Percentiles rank a stretch among this genome's conserved stretches.
These are phyloP conservation scores for Microcebus ravelobensis DNA, from an alignment of 2,113 vertebrate species.

Conservation along the genomic window DNA sequence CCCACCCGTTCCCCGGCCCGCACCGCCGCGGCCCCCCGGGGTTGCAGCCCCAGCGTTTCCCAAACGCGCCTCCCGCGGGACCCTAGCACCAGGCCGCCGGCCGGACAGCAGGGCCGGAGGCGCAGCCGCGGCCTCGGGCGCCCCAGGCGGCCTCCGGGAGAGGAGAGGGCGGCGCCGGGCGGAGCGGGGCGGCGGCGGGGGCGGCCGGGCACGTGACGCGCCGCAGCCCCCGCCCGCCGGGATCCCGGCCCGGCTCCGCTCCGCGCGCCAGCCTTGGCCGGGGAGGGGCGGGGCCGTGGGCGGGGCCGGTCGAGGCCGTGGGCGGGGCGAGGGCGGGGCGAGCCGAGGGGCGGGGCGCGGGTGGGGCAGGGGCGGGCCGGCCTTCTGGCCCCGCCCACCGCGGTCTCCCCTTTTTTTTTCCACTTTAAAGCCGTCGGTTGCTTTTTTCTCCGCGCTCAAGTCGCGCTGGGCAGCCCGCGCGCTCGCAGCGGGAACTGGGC, in stretches of 20 bases:
- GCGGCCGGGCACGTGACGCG: background rate
- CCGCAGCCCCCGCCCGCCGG: background rate
- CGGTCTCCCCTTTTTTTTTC: background rate
- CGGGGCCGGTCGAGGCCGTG: background rate
- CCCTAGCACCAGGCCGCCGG: background rate
- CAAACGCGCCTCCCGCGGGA: constrained; percentile 11
- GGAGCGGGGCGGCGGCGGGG: background rate
- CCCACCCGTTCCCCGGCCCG: background rate
- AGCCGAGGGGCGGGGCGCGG: background rate
- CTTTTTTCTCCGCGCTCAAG: constrained; percentile 11
- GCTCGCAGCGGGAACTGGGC: constrained; percentile 56
- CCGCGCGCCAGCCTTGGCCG: background rate
- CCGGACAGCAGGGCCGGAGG: background rate
- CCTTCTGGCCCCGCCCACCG: background rate
- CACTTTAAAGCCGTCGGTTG: constrained; percentile 61
- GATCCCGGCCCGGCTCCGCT: too few species aligned
- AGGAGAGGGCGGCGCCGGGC: background rate
- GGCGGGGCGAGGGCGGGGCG: background rate
- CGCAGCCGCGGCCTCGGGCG: background rate
- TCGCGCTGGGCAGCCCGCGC: constrained; percentile 49
- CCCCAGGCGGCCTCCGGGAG: background rate
- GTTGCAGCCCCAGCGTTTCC: constrained; percentile 45
- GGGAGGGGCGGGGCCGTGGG: background rate
- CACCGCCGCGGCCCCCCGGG: background rate
- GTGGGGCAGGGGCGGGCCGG: background rate